A percentile compares a stretch with the other conserved stretches of the same genome.
phyloP scores from a whole-genome alignment of 2,888 invertebrate species.

The Rhaphigaster nebulosa region DNA sequence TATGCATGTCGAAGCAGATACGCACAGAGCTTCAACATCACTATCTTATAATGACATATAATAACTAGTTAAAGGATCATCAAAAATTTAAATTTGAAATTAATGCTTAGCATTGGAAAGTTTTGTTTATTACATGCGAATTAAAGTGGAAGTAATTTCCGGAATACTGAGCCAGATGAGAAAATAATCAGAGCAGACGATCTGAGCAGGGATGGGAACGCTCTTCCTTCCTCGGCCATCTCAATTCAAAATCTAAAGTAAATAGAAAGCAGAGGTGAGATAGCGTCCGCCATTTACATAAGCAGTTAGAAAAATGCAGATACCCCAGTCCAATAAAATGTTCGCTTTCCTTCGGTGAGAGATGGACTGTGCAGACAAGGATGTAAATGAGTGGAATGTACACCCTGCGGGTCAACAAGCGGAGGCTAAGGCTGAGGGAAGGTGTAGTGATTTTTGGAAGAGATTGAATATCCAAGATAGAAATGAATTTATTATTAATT shows the following conservation, averaged over 20 bases:
- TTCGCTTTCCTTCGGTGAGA: constrained; percentile 5
- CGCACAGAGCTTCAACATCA: too few species aligned
- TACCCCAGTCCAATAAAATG: constrained; percentile 25
- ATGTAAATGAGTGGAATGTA: constrained; percentile 11
- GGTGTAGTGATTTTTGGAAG: too few species aligned
- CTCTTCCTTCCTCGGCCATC: neutral
- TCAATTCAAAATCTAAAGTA: constrained; percentile 39
- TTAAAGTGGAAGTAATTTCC: neutral
- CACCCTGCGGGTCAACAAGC: neutral
- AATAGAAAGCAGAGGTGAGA: constrained; percentile 34
- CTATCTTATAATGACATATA: too few species aligned
- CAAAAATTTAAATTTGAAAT: neutral
- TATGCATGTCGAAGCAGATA: too few species aligned
- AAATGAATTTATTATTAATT: neutral
- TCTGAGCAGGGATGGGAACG: constrained; percentile 5
- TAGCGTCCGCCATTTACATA: neutral
- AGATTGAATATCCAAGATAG: neutral
- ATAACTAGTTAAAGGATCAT: neutral
- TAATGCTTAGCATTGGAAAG: neutral
- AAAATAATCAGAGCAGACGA: neutral
- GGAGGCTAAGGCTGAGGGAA: too few species aligned
- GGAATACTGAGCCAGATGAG: neutral
- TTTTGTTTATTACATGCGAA: neutral
- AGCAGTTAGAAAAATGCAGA: constrained; percentile 46
- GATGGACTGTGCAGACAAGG: constrained; percentile 31